A percentile compares a stretch with the other conserved stretches of the same genome.
These are phyloP conservation scores for Delphinus delphis DNA, from an alignment of 2,113 vertebrate species.

Conservation along the genomic window DNA sequence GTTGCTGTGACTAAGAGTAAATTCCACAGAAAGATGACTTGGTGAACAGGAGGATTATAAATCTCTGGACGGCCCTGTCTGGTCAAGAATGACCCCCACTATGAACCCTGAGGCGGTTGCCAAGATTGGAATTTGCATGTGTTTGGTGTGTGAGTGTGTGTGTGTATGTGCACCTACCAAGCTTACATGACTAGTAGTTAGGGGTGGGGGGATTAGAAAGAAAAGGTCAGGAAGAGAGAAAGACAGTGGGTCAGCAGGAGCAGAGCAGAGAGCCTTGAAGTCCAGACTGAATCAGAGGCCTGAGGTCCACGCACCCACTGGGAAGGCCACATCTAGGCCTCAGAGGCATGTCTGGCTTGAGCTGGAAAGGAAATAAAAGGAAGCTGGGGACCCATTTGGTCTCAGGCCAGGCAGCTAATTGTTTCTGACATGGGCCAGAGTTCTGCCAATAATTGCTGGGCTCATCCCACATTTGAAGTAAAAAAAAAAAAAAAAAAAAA, in stretches of 20 bases:
- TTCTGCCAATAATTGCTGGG: conserved; percentile 70
- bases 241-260: background rate
- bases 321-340: background rate
- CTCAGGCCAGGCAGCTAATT: conserved; percentile 63
- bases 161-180: background rate
- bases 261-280: background rate
- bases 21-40: background rate
- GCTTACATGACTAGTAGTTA: background rate
- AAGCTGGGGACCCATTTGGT: conserved; percentile 60
- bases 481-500: conserved; percentile 44
- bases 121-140: background rate
- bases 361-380: conserved; percentile 43
- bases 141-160: background rate
- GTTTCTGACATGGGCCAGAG: conserved; percentile 75
- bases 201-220: background rate
- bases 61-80: background rate
- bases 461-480: conserved; percentile 50
- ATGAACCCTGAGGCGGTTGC: background rate
- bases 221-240: background rate
- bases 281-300: background rate
- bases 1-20: background rate
- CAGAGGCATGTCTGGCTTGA: background rate
- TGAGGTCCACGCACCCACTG: background rate
- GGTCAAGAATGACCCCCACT: background rate
- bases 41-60: background rate